A percentile compares a stretch with the other conserved stretches of the same genome.
Evolutionary conservation across 2,797 vertebrate species (phyloP).

Genomic region (Chelon auratus): DNA sequence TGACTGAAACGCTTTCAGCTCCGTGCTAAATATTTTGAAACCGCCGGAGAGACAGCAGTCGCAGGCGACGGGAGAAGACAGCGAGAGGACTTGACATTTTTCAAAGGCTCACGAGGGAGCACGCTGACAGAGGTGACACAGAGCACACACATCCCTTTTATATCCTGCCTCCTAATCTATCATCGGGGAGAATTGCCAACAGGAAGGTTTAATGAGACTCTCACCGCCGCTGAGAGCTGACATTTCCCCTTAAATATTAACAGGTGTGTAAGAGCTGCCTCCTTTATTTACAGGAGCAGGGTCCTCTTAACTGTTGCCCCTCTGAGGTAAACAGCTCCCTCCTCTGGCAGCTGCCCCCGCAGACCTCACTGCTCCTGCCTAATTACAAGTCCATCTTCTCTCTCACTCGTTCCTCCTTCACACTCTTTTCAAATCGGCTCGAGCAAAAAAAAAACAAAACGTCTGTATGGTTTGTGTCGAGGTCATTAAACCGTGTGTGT

Average conservation of each 20-base stretch:
- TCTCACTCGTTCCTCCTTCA: neutral
- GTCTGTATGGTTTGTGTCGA: neutral
- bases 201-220: conserved; percentile 1
- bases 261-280: conserved; percentile 11
- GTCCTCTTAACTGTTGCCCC: conserved; percentile 42
- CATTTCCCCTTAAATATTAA: neutral
- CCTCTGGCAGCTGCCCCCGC: conserved; percentile 49
- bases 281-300: neutral
- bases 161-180: neutral
- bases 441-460: conserved; percentile 33
- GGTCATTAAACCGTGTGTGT: conserved; percentile 29
- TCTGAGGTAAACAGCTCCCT: conserved; percentile 61
- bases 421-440: conserved; percentile 5
- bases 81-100: conserved; percentile 20
- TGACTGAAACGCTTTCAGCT: conserved; percentile 13
- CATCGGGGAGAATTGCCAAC: neutral
- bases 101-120: conserved; percentile 10
- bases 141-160: neutral
- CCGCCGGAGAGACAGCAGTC: neutral
- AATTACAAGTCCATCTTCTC: neutral
- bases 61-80: neutral
- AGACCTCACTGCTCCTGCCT: neutral
- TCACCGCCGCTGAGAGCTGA: conserved; percentile 5
- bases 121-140: neutral
- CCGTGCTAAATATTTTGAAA: conserved; percentile 28